These are phyloP conservation scores for Heteractis magnifica DNA, from an alignment of 92 coral and sea anemone genomes.

Conservation along the genomic window DNA sequence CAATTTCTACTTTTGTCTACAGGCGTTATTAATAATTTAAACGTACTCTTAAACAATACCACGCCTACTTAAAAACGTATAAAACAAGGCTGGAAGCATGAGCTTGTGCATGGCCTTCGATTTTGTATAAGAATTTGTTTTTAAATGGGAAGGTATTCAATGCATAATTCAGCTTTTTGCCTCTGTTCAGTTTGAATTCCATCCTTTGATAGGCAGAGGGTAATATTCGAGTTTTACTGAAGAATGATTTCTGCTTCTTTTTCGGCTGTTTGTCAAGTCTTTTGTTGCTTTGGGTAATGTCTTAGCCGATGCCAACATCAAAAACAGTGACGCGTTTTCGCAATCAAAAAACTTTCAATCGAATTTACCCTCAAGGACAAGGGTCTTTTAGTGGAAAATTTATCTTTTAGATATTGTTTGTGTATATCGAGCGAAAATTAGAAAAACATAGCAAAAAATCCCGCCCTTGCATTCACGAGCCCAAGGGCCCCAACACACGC, in stretches of 20 bases:
- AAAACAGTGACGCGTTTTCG: neutral
- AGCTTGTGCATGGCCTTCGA: neutral
- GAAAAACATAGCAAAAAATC: neutral
- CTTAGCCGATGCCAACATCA: neutral
- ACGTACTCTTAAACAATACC: neutral
- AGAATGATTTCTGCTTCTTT: no score
- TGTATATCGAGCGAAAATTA: neutral
- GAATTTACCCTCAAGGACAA: neutral
- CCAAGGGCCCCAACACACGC: neutral
- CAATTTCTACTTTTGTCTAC: neutral
- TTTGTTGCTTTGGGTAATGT: neutral
- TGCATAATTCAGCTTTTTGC: neutral
- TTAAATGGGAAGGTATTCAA: neutral
- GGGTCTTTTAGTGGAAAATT: neutral
- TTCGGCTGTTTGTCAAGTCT: neutral
- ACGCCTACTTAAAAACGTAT: neutral
- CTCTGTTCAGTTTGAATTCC: neutral
- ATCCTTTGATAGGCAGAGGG: neutral
- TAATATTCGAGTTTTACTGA: no score
- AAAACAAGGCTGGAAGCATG: neutral
- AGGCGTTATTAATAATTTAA: neutral
- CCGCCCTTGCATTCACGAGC: neutral
- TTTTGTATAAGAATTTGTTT: neutral
- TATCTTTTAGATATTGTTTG: slow-evolving; percentile 3
- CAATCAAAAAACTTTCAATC: neutral